Percentiles rank a stretch among this genome's conserved stretches.
phyloP scores from a whole-genome alignment of 2,888 invertebrate genomes.

The Sesamia inferens region DNA sequence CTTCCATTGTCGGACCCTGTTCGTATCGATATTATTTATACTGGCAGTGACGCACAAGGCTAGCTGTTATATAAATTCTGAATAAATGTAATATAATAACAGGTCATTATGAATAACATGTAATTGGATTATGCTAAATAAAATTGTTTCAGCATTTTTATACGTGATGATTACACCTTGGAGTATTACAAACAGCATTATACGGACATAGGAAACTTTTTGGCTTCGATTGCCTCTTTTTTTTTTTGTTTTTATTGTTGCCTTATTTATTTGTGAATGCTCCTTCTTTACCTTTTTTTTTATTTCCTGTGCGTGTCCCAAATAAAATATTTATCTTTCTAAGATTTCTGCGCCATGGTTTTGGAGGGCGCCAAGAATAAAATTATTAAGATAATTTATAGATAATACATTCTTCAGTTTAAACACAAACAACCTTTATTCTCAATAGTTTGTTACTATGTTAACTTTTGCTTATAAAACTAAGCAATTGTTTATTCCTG shows the following conservation, averaged over 20 bases:
- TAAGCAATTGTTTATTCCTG: conserved; percentile 41
- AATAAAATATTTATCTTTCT: neutral
- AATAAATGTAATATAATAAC: neutral
- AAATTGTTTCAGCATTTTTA: neutral
- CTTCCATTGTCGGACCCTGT: conserved; percentile 38
- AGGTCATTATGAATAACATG: neutral
- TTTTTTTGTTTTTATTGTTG: neutral
- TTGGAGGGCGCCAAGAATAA: neutral
- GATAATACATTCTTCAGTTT: neutral
- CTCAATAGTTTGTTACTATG: conserved; percentile 8
- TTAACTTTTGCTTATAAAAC: conserved; percentile 22
- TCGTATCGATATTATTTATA: conserved; percentile 27
- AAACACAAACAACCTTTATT: neutral
- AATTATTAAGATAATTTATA: neutral
- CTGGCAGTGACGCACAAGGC: conserved; percentile 26
- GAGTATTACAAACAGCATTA: neutral
- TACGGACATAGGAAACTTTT: neutral
- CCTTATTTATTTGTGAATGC: neutral
- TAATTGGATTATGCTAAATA: neutral
- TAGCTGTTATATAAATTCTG: neutral
- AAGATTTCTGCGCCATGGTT: neutral
- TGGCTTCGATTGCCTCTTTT: neutral
- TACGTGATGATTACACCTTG: no score
- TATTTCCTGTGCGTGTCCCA: neutral
- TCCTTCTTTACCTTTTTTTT: neutral